phyloP scores from a whole-genome alignment of 2,797 vertebrate species.

The Onychomys leucogaster region DNA sequence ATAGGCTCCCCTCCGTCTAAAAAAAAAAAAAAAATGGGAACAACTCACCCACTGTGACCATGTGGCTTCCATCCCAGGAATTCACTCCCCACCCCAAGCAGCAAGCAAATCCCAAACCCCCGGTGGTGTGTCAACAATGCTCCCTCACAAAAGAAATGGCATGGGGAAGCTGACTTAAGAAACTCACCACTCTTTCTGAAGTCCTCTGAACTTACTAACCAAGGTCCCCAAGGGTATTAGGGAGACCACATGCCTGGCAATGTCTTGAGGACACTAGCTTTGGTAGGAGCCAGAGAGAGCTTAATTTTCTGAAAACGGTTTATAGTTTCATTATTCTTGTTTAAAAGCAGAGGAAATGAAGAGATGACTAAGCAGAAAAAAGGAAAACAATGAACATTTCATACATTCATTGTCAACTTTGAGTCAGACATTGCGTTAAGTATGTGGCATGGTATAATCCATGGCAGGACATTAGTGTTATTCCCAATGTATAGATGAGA shows the following conservation, averaged over 20 bases:
- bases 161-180: constrained; percentile 8
- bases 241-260: constrained; percentile 22
- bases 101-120: constrained; percentile 78
- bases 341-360: neutral
- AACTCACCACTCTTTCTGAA: constrained; percentile 46
- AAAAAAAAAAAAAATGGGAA: neutral
- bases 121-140: constrained; percentile 76
- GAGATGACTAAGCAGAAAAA: neutral
- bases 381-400: neutral
- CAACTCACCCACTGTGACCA: constrained; percentile 45
- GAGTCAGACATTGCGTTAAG: neutral
- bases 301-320: constrained; percentile 33
- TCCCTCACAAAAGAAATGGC: constrained; percentile 80
- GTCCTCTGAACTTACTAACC: constrained; percentile 59
- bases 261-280: neutral
- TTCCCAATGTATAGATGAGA: neutral
- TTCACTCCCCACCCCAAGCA: constrained; percentile 49
- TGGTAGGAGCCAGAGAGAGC: neutral
- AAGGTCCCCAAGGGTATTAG: constrained; percentile 22
- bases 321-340: neutral
- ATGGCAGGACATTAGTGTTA: rapidly evolving
- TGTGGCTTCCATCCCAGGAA: constrained; percentile 50
- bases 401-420: neutral
- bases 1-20: neutral
- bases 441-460: rapidly evolving